A percentile compares a stretch with the other conserved stretches of the same genome.
phyloP scores from a whole-genome alignment of 2,113 vertebrate species.

The Callipepla squamata region DNA sequence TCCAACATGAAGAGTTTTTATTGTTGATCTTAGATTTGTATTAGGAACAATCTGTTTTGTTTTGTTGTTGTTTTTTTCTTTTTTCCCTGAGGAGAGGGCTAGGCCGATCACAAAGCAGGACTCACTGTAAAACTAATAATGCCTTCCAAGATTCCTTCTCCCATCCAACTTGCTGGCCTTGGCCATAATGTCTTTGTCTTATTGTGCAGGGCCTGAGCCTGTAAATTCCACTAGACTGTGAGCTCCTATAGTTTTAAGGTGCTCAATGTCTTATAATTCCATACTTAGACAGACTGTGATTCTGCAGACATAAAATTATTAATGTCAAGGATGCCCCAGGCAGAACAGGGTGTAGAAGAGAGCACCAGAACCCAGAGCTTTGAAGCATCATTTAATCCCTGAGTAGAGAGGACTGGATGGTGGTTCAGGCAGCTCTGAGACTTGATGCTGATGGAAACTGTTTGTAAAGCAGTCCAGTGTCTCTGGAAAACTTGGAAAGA shows the following conservation, averaged over 20 bases:
- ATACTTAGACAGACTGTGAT: neutral
- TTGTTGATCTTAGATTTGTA: constrained; percentile 7
- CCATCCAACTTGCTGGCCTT: neutral
- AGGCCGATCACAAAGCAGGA: neutral
- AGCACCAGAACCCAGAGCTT: neutral
- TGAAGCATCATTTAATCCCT: neutral
- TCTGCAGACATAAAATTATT: neutral
- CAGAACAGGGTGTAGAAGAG: neutral
- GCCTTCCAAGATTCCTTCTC: neutral
- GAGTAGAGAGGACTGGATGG: neutral
- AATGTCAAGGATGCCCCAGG: neutral
- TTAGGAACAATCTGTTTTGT: neutral
- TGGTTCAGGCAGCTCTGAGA: neutral
- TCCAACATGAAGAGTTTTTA: neutral
- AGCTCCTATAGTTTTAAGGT: neutral
- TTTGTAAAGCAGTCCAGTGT: neutral
- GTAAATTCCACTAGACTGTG: neutral
- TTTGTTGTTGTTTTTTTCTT: too few relatives aligned
- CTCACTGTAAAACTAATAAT: neutral
- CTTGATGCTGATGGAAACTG: neutral
- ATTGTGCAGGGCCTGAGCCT: neutral
- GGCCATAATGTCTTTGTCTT: neutral
- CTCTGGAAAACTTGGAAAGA: neutral
- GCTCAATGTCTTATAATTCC: neutral
- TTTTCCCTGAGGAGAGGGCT: neutral